Conservation (phyloP, 2,113 vertebrate species). For the Falcunculus frontatus region DNA sequence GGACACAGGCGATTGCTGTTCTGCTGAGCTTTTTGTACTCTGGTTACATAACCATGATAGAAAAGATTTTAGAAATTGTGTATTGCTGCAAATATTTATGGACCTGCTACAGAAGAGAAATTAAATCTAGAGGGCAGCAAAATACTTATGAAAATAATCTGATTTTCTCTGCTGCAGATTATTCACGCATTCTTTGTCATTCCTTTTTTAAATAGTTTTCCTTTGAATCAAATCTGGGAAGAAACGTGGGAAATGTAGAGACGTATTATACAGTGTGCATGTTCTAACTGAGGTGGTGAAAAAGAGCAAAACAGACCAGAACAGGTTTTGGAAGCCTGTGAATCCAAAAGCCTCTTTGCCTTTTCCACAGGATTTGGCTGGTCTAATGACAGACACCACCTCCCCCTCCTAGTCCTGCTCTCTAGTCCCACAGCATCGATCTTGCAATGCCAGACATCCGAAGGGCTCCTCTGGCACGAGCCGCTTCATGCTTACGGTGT, state of each 20-base stretch:
- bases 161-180: background rate
- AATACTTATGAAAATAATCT: background rate
- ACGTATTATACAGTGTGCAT: fast-evolving
- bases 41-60: background rate
- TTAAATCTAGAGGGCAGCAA: background rate
- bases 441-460: too few relatives aligned
- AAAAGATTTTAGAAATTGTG: background rate
- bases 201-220: background rate
- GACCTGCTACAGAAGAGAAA: background rate
- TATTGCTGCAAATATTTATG: background rate
- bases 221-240: background rate
- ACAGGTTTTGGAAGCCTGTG: background rate
- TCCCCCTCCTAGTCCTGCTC: background rate
- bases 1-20: background rate
- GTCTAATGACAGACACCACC: background rate
- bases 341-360: background rate
- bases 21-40: background rate
- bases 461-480: background rate
- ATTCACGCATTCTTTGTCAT: background rate
- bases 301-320: background rate
- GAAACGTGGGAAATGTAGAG: background rate
- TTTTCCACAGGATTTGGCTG: background rate
- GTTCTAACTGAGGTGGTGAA: background rate
- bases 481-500: fast-evolving
- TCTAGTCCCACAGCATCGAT: background rate